Base-by-base conservation (phyloP, 2,797 vertebrate species). In the Oceanodroma leucorhoa region DNA sequence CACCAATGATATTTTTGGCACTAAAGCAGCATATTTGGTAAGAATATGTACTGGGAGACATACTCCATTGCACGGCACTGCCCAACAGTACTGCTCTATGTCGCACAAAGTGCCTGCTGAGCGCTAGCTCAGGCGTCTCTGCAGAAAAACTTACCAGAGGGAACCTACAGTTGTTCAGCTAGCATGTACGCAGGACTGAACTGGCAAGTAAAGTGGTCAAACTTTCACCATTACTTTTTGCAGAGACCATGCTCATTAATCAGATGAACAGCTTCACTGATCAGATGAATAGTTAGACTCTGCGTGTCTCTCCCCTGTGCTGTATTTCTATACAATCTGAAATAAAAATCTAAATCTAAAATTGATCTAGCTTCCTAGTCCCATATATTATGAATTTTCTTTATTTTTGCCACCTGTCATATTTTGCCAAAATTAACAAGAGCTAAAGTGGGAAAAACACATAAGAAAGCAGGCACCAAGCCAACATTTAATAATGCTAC, bases 141-240 rank as follows among this genome's bases (percentile, higher is more conserved):
- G 6, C 2, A 36, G 43, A 4, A 69, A 18, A 38, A 32, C 54
- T 54, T 14, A 83, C 87, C 76, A 11, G 41, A n/a, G 48, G 83
- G 50, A 11, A 55, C 81, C 51, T 0, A 26, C 2, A 15, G 48
- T 0, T 24, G 41, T 5, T 48, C 14, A 18, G 36, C 2, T 6
- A 30, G 54, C 76, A 62, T 1, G 1, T 9, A 50, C 5, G 1
- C 36, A 3, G 48, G 55, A 30, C 50, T 9, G 0, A 23, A 23
- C 2, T 0, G 26, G 36, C 14, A 26, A 30, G 46, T n/a, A 11
- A 6, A 50, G 61, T 0, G 9, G 36, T 27, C 60, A 15, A 22
- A 51, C 46, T 13, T 60, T 32, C 41, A 41, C 60, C 8, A 0
- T 5, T 13, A 6, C 48, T 65, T 67, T 43, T n/a, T 26, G 66